Base-by-base conservation (phyloP, 1,140 invertebrate genomes). In the Carposina sasakii region DNA sequence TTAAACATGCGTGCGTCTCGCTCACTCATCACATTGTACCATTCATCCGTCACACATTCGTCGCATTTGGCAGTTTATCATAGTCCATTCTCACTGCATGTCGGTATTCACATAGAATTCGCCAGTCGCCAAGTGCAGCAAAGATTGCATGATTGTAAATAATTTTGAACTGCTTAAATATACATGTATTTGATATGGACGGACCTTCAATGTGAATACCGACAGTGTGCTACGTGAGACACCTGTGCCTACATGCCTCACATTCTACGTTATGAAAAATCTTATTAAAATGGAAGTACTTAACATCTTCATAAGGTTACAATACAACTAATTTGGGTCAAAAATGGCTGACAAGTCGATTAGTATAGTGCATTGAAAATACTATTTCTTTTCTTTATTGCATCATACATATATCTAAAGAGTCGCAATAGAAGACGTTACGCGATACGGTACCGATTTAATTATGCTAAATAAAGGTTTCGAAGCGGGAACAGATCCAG, bases 251-350 rank as follows among this genome's bases (percentile, higher is more conserved):
- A 76, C 73, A 60, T 69, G 75, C 69, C 63, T 54, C 74, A 76
- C 61, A 67, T 50, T 64, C 76, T 81, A 81, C 65, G 57, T 76
- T 75, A 49, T 62, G 74, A 79, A 76, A 71, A 72, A 71, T 70
- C 70, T 78, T 78, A 78, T 71, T 73, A 76, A 76, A 81, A 78
- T 83, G 79, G 79, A 83, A 83, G 79, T 83, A 81, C 71, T 77
- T 79, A 69, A 69, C 58, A 70, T 71, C 54, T 71, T 76, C 74
- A 68, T 59, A 72, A 64, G 54, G 57, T 70, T 69, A 71, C 52
- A 39, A 63, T 71, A 75, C 52, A 75, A 76, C 67, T 75, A 82
- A 77, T 70, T 67, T 68, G 70, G 66, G 60, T 77, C 70, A 70
- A 70, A 68, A 81, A 78, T 77, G 78, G 78, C 75, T 76, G 78